Evolutionary conservation across 2,113 vertebrate species (phyloP).

Genomic region (Sisor rabdophorus): DNA sequence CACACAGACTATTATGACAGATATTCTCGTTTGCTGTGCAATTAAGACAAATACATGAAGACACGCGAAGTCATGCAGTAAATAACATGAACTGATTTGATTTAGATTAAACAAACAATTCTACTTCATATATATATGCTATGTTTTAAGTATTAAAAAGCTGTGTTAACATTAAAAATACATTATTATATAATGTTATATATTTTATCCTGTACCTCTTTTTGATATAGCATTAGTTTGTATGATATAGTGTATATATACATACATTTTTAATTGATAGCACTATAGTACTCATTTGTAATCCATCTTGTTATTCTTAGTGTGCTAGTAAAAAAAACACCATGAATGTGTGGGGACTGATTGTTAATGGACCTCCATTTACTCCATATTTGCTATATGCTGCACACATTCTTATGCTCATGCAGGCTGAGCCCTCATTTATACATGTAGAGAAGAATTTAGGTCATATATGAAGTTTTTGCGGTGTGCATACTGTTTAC

Average conservation of each 20-base stretch:
- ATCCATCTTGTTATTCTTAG: conserved; percentile 12
- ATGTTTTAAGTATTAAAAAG: background rate
- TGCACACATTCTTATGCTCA: background rate
- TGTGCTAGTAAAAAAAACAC: conserved; percentile 15
- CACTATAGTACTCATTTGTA: conserved; percentile 1
- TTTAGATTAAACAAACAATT: background rate
- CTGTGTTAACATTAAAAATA: background rate
- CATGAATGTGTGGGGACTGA: background rate
- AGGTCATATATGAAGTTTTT: conserved; percentile 13
- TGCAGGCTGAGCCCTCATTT: conserved; percentile 3
- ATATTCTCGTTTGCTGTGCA: background rate
- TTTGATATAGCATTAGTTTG: background rate
- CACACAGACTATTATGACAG: conserved; percentile 17
- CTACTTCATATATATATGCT: background rate
- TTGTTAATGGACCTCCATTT: background rate
- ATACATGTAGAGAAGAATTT: conserved; percentile 12
- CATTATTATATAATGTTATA: no score
- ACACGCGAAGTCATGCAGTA: background rate
- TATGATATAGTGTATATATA: no score
- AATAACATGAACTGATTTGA: background rate
- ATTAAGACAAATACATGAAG: background rate
- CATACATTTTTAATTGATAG: background rate
- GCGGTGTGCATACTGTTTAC: background rate
- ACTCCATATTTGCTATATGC: background rate
- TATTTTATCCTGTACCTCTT: background rate